Percentiles rank a stretch among this genome's conserved stretches.
Evolutionary conservation across 2,797 vertebrate species (phyloP).

Genomic region (Sebastes diploproa): DNA sequence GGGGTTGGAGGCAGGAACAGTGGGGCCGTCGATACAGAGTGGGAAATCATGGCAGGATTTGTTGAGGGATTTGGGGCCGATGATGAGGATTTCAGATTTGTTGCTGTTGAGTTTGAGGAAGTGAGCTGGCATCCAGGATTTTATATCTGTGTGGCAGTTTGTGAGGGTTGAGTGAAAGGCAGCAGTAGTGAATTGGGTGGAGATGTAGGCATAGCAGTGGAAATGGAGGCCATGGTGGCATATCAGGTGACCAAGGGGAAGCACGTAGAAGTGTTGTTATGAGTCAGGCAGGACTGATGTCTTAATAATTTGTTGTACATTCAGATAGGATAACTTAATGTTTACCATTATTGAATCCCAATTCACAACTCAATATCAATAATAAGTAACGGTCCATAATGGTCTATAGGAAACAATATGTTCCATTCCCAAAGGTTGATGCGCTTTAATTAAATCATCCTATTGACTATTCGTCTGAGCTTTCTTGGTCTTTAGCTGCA

Average conservation of each 20-base stretch:
- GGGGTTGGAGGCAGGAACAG: no score
- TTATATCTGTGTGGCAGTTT: background rate
- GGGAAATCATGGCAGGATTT: no score
- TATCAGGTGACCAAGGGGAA: no score
- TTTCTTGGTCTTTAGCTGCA: constrained; percentile 28
- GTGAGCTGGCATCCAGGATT: background rate
- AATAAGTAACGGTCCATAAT: background rate
- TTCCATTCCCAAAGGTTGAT: constrained; percentile 1
- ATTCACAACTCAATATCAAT: constrained; percentile 12
- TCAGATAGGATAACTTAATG: background rate
- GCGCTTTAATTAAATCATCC: constrained; percentile 12
- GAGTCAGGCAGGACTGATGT: background rate
- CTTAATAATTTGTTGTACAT: background rate
- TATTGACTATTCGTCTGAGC: background rate
- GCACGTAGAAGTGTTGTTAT: background rate
- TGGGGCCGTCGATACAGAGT: no score
- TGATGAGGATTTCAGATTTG: background rate
- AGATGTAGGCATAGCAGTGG: background rate
- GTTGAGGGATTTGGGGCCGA: no score
- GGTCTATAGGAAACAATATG: background rate
- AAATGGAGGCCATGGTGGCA: no score
- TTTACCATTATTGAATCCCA: background rate
- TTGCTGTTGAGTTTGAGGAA: background rate
- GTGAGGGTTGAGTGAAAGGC: background rate
- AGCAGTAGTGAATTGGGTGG: background rate